Base-by-base conservation (phyloP, 2,113 vertebrate species). In the Pavo muticus region DNA sequence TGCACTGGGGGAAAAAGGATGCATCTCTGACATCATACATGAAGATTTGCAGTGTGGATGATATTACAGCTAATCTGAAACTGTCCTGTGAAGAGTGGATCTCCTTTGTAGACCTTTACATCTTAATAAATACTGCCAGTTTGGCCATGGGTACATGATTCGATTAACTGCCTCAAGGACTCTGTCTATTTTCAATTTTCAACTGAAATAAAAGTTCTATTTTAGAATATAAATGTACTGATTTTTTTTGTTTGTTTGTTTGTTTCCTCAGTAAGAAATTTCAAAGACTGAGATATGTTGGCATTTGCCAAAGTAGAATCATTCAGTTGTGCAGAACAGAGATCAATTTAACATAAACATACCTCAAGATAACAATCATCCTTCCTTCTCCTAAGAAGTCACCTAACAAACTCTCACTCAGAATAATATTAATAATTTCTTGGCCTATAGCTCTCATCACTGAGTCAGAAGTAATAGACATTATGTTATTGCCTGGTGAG, bases 381-480 rank as follows among this genome's bases (percentile, higher is more conserved):
- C 78, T 73, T 84, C 14, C 25, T 20, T 32, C 80, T 78, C 29
- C 39, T 23, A 12, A 54, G 10, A 13, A 87, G 48, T 59, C 57
- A 72, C 39, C 64, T 74, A 14, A 81, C 27, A 91, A 84, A 63
- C 2, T 8, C 47, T 91, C 84, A 56, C 77, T 63, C 52, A 64
- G 27, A 42, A 40, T 32, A 59, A 69, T 60, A 73, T 42, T 6
- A 65, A 42, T 18, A 25, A 35, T 74, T 85, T 35, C 35, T 89
- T 87, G 70, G 63, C 74, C 78, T 87, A 37, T 44, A 35, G 17
- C 39, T 37, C 30, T 87, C 29, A 64, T 21, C 24, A 2, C 44
- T 44, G 59, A 84, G 39, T 71, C 52, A 92, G 68, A 89, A 85
- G 67, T 64, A 92, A 63, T 7, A 81, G 50, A 78, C 73, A 67